These are phyloP conservation scores for Palaemon carinicauda DNA, from an alignment of 1,140 invertebrate genomes.

Conservation along the genomic window DNA sequence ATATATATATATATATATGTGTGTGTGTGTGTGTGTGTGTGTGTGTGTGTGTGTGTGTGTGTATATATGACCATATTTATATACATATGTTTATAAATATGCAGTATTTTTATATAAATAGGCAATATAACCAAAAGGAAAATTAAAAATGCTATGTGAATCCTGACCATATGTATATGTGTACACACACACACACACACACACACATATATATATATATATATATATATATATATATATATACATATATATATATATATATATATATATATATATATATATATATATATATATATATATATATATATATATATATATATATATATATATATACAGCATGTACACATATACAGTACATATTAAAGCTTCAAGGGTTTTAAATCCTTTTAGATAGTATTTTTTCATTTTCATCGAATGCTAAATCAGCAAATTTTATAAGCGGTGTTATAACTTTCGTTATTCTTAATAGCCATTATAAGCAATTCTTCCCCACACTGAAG, in stretches of 20 bases:
- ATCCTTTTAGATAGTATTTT: too few species aligned
- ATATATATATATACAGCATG: too few species aligned
- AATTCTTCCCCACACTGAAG: too few species aligned
- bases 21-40: neutral
- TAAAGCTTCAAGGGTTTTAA: too few species aligned
- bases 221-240: conserved; percentile 12
- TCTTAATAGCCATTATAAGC: too few species aligned
- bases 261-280: conserved; percentile 1
- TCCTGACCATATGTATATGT: neutral
- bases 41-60: neutral
- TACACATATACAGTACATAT: conserved; percentile 27
- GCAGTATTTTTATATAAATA: too few species aligned
- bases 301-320: conserved; percentile 18
- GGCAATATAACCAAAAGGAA: neutral
- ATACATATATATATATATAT: conserved; percentile 15
- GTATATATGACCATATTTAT: neutral
- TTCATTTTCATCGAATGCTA: too few species aligned
- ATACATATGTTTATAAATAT: neutral
- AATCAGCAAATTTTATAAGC: too few species aligned
- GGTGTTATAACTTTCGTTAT: too few species aligned
- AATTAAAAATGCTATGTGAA: too few species aligned
- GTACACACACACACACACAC: conserved; percentile 10
- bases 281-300: conserved; percentile 12
- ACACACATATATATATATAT: conserved; percentile 16
- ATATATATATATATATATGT: too few species aligned